Base-by-base conservation (phyloP, 2,888 invertebrate genomes). In the Lacanobia wlatinum region DNA sequence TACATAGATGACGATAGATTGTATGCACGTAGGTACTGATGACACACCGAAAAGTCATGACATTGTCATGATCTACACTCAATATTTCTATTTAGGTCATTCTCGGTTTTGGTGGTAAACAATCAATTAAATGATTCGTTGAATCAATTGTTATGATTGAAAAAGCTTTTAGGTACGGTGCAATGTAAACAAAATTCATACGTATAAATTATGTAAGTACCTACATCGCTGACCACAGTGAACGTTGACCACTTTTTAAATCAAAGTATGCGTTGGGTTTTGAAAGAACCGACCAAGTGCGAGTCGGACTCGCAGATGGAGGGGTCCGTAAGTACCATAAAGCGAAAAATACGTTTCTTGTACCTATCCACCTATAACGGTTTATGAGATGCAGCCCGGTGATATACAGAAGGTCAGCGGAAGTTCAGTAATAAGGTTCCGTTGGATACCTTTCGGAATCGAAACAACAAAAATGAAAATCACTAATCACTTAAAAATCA, bases 401-500 rank as follows among this genome's bases (percentile, higher is more conserved):
- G 43, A 43, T 12, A 43, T 12, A 43, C 1, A 40, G 40, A 10
- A n/a, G n/a, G n/a, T 8, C 40, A 40, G 40, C 40, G 40, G 40
- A 40, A 8, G 10, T 1, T 40, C 10, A 40, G 40, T 40, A 10
- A 10, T 40, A 10, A 10, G 40, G 40, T 40, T 40, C 40, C 40
- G 40, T 10, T 40, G 28, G 28, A 4, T 2, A 40, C 1, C 1
- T 10, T 40, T 40, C 40, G 10, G 40, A 10, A 10, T 1, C 2
- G 14, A 7, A 43, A 43, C 12, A 0, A 12, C 3, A 0, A 40
- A 43, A 43, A 43, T 12, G 43, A 43, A 50, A 9, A 50, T 2
- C 9, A 50, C 9, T 21, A 50, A 48, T 28, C 2, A 16, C 12
- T 76, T 10, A 12, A 16, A 76, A 75, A 75, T 62, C 18, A 62